Conservation (phyloP, 2,113 vertebrate species). For the Dasyurus viverrinus region DNA sequence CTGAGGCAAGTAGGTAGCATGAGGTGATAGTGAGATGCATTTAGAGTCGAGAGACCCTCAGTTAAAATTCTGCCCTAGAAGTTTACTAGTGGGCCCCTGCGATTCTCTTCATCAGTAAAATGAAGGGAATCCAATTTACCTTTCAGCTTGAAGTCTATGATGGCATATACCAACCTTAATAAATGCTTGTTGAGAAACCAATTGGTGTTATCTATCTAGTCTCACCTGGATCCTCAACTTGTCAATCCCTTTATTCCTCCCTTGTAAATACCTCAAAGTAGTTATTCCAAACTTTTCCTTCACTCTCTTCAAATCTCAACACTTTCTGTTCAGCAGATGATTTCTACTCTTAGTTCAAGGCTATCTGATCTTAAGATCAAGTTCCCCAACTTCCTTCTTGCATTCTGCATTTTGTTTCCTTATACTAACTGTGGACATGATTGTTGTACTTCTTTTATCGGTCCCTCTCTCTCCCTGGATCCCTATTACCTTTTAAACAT, state of each 20-base stretch:
- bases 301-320: not conserved
- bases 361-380: not conserved
- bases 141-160: not conserved
- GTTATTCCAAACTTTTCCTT: not conserved
- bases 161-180: not conserved
- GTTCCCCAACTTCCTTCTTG: not conserved
- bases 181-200: not conserved
- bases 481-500: not conserved
- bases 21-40: not conserved
- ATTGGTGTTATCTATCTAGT: not conserved
- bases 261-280: not conserved
- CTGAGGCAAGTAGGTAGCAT: not conserved
- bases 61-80: not conserved
- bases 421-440: not conserved
- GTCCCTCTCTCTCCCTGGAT: not conserved
- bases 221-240: not conserved
- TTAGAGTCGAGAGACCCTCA: not conserved
- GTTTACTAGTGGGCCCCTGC: not conserved
- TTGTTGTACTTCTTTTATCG: not conserved
- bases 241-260: not conserved
- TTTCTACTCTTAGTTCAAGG: not conserved
- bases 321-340: not conserved
- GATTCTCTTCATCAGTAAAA: not conserved
- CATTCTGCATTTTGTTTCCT: not conserved
- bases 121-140: not conserved